These are phyloP conservation scores for Malurus melanocephalus DNA, from an alignment of 2,113 vertebrate genomes.

Conservation along the genomic window DNA sequence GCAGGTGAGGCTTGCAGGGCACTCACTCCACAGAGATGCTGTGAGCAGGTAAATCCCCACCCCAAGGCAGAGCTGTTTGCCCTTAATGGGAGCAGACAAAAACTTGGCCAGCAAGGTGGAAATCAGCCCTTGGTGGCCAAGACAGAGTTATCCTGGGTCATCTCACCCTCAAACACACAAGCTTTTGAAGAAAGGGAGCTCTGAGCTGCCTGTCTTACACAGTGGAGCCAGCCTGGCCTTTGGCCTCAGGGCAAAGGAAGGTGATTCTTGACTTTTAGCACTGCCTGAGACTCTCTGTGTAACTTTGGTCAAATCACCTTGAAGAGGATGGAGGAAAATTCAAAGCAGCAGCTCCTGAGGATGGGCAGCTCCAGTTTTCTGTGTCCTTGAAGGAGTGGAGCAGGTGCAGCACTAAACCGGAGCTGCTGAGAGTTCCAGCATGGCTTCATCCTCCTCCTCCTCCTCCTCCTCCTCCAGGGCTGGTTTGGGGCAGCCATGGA, in stretches of 20 bases:
- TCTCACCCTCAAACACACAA: neutral
- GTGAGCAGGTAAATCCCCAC: neutral
- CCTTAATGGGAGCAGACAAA: neutral
- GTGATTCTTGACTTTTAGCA: neutral
- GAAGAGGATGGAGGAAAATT: neutral
- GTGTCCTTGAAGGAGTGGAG: neutral
- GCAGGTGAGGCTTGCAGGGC: neutral
- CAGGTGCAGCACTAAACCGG: accelerated
- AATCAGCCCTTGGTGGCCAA: neutral
- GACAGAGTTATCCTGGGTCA: neutral
- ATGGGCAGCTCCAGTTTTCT: neutral
- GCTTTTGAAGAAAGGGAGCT: neutral
- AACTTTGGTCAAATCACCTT: neutral
- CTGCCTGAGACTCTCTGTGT: accelerated
- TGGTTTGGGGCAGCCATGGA: neutral
- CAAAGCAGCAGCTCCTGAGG: neutral
- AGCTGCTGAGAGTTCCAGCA: neutral
- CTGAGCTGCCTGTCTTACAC: neutral
- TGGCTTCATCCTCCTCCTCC: neutral
- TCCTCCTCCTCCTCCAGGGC: accelerated
- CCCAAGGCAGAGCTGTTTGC: neutral
- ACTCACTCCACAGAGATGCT: neutral
- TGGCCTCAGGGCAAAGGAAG: neutral
- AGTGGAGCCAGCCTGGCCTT: neutral
- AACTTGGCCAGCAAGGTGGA: accelerated